Evolutionary conservation across 2,113 vertebrate species (phyloP), one percentile per base, ranked within the genome.

Genomic region (Cyrtonyx montezumae): DNA sequence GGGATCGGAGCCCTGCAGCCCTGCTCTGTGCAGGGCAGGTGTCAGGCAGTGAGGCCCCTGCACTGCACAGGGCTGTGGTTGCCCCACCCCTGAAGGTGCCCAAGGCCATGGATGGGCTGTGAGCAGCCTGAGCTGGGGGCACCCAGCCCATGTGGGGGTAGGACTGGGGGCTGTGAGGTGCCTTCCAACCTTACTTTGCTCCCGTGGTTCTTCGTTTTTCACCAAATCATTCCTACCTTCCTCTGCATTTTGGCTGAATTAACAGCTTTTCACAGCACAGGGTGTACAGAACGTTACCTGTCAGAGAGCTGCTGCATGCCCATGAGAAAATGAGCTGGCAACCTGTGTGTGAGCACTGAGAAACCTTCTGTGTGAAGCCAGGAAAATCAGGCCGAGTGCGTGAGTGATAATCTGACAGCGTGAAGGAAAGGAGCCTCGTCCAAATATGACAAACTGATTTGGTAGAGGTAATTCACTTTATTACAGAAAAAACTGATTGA

Each of bases 331-430:
- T 0, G 26, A 34, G 21, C 62, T 73, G 87, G 73, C 59, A 62
- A 17, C 3, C 55, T 11, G 34, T 2, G 0, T 4, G 4, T 3
- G 26, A 69, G n/a, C 51, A 19, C 11, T 61, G 28, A 5, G 4
- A 18, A 17, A 22, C 13, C 20, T 5, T 37, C 4, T 0, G 0
- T 5, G 21, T 0, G 4, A 8, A 79, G 58, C 48, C 59, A 68
- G 84, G 70, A 49, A 4, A 8, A 36, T 2, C 16, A 28, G 34
- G 1, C 18, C 28, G 71, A 23, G 40, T 7, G 40, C 26, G 5
- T 2, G 75, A 71, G 62, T 17, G 6, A 22, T 3, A 17, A 21
- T 11, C 22, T 4, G 53, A 17, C 25, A 45, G 26, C 0, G 4
- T 11, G 46, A 66, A 15, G 43, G 58, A 20, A 63, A 34, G 22